These are phyloP conservation scores for Seriola quinqueradiata DNA, from an alignment of 2,113 vertebrate genomes.

Conservation along the genomic window DNA sequence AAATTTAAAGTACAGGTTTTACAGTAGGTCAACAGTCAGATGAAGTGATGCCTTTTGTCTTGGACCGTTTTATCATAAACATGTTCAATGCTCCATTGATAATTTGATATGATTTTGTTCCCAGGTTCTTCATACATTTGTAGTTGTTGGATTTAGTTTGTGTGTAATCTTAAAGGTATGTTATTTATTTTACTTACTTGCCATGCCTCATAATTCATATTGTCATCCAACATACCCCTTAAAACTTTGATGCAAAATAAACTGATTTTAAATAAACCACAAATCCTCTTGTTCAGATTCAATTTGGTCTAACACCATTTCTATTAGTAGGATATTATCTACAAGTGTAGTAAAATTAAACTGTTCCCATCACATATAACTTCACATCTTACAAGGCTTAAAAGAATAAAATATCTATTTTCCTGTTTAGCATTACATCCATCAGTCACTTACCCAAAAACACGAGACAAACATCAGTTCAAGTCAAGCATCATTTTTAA, in stretches of 20 bases:
- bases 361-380: too few species aligned
- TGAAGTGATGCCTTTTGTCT: background rate
- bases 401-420: background rate
- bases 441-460: background rate
- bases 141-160: too few species aligned
- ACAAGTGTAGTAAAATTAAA: background rate
- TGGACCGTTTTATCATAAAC: background rate
- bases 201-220: too few species aligned
- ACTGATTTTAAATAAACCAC: too few species aligned
- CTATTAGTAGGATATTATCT: too few species aligned
- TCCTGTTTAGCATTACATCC: background rate
- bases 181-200: too few species aligned
- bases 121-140: too few species aligned
- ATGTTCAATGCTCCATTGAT: background rate
- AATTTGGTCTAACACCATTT: too few species aligned
- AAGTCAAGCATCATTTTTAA: slow-evolving; percentile 64
- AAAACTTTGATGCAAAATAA: background rate
- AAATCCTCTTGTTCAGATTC: too few species aligned
- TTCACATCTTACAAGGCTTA: too few species aligned
- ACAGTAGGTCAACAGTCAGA: background rate
- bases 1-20: background rate
- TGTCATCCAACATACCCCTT: background rate
- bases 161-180: too few species aligned
- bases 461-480: slow-evolving; percentile 28
- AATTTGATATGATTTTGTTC: too few species aligned